Base-by-base conservation (phyloP, 2,113 vertebrate species). In the Athene noctua region DNA sequence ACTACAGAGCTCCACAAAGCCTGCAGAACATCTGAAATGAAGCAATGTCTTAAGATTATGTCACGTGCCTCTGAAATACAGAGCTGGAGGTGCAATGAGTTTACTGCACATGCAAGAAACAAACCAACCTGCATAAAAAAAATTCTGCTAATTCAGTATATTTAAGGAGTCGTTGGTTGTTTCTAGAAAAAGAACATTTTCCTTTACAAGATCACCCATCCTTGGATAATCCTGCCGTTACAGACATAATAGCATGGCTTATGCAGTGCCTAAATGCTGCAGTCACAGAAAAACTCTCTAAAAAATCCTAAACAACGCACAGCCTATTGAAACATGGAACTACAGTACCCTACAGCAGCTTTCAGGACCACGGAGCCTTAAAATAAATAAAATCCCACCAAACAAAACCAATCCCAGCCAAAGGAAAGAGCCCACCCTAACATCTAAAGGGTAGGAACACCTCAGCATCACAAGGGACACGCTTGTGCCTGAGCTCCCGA, bases 11-110 rank as follows among this genome's bases (percentile, higher is more conserved):
- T 86, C 61, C 75, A 67, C 4, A 2, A 74, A 63, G 57, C 19
- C 78, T 86, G 44, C 77, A 67, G 40, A 47, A 27, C 23, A 70
- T 57, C 55, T 81, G 88, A 95, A 93, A 95, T 81, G 63, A 93
- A 92, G 65, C 61, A 57, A 5, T 6, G 8, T n/a, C 52, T 57
- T 57, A n/a, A 32, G 67, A 29, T 67, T 22, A 29, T 20, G 54
- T 72, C 34, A 13, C 15, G 73, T 22, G 87, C 40, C 40, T 68
- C 40, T 34, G 52, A 77, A 72, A 66, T 34, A 26, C 0, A 22
- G 58, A 62, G 38, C 2, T 86, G 47, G 47, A 52, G 29, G 55
- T 78, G 7, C 22, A 55, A 38, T 21, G 20, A 86, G 13, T 55
- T 85, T 26, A 66, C 26, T 89, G n/a, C 46, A 42, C 3, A 1